Evolutionary conservation across 1,140 invertebrate species (phyloP).

Genomic region (Adoxophyes honmai): DNA sequence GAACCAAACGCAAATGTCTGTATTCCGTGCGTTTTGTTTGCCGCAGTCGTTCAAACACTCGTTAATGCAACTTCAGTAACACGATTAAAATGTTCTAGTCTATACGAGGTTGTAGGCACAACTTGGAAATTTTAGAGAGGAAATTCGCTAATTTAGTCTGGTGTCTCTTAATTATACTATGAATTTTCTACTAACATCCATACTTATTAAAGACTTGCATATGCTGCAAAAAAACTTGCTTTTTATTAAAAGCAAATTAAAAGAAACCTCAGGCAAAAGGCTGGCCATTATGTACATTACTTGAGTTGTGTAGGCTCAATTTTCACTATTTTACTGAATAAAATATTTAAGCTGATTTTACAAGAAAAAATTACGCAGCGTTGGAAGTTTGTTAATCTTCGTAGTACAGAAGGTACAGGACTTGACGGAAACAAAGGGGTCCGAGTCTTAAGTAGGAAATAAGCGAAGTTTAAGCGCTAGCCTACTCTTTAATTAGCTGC

Average conservation of each 20-base stretch:
- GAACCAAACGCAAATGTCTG: slow-evolving; percentile 1
- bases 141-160: too few relatives aligned
- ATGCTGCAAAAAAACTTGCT: too few relatives aligned
- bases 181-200: too few relatives aligned
- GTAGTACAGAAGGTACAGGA: neutral
- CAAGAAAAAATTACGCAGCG: neutral
- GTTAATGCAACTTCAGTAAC: neutral
- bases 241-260: too few relatives aligned
- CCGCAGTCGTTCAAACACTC: neutral
- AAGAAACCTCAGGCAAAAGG: too few relatives aligned
- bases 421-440: neutral
- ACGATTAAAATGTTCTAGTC: neutral
- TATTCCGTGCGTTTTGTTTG: neutral
- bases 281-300: too few relatives aligned
- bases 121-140: too few relatives aligned
- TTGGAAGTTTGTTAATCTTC: neutral
- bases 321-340: too few relatives aligned
- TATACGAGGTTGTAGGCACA: neutral
- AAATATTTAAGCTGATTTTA: too few relatives aligned
- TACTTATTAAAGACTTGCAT: too few relatives aligned
- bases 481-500: neutral
- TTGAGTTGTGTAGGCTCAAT: too few relatives aligned
- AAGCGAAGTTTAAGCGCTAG: neutral
- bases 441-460: neutral
- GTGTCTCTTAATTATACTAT: too few relatives aligned